phyloP scores from a whole-genome alignment of 2,113 vertebrate species.

The Dendrocopos noguchii region DNA sequence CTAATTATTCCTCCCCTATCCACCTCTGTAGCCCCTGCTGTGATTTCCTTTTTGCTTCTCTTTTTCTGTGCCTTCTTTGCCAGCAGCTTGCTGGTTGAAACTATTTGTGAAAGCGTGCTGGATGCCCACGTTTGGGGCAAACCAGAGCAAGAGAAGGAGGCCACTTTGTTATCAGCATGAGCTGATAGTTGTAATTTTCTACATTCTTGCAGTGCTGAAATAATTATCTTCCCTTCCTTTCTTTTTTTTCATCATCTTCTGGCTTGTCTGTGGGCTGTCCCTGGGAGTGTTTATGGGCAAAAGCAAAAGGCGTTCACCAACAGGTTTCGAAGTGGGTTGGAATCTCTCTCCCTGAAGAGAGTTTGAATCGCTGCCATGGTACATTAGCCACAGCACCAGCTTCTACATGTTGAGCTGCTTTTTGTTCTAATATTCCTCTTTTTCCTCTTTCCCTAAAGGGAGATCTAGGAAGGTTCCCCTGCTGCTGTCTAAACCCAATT shows the following conservation, averaged over 20 bases:
- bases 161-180: neutral
- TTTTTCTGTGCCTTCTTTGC: neutral
- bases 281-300: neutral
- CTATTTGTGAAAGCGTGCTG: neutral
- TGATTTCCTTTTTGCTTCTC: neutral
- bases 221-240: neutral
- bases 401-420: neutral
- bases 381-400: neutral
- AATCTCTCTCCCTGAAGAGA: neutral
- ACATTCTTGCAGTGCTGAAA: neutral
- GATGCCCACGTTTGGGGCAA: neutral
- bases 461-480: neutral
- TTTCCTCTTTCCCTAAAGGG: neutral
- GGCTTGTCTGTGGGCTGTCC: neutral
- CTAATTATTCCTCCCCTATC: slow-evolving; percentile 44
- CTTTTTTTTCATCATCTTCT: neutral
- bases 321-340: slow-evolving; percentile 8
- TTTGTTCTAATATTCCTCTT: slow-evolving; percentile 2
- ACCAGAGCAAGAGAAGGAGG: neutral
- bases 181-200: neutral
- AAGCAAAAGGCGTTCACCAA: neutral
- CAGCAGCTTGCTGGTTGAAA: neutral
- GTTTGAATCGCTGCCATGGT: neutral
- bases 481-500: neutral
- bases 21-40: neutral